Base-by-base conservation (phyloP, 2,113 vertebrate species). In the Aythya baeri region DNA sequence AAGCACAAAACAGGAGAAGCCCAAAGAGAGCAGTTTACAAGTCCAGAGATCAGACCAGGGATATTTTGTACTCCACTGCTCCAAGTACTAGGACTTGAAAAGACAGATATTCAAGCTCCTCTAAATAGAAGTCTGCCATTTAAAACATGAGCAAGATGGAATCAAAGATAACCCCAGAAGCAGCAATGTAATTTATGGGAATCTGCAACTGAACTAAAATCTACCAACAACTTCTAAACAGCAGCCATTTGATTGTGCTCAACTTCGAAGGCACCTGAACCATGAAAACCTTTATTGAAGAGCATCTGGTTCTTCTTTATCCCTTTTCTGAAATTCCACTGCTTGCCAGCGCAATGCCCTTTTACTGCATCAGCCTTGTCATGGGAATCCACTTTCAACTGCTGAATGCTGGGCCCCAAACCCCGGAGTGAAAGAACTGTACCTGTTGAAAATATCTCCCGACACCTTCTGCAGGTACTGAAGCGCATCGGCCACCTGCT, bases 361-460 rank as follows among this genome's bases (percentile, higher is more conserved):
- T 83, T 58, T 46, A 71, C 41, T 70, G 65, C 49, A 70, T 17
- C 41, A 66, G 23, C 34, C 26, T 34, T 11, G 65, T 4, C 52
- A 18, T 31, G 52, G 55, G n/a, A 54, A 27, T 46, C 13, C 13
- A 17, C 9, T 63, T 25, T 14, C 21, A 34, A 21, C 1, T 49
- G 49, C 62, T 84, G 32, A 83, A 38, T 27, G 9, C 43, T 8
- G 25, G 67, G 32, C 25, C n/a, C 43, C 29, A 25, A 13, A 1
- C 0, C 16, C 23, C 49, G 8, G 3, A 0, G 4, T 14, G 43
- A 62, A 25, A 54, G 83, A 67, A 70, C 72, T 12, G 3, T 97
- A 98, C 99, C 99, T 99, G 98, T 81, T 99, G 94, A 99, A 99
- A 97, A 99, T 99, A 97, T 99, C 99, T 0, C 96, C 97, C 1